phyloP scores from a whole-genome alignment of 2,888 invertebrate species.

The Trachelus iudaicus region DNA sequence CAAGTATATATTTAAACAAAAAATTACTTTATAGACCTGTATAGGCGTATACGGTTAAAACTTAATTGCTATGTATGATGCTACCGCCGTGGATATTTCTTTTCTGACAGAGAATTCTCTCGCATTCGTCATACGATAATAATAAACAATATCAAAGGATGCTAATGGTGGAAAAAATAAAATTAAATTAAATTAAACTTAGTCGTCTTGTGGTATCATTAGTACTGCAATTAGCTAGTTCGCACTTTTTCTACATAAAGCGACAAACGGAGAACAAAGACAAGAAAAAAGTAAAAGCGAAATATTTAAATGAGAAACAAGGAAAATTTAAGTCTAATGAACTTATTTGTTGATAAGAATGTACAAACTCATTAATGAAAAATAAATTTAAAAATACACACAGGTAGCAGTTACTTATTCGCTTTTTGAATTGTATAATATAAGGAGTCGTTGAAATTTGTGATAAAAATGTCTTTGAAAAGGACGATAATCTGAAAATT shows the following conservation, averaged over 20 bases:
- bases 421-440: too few species aligned
- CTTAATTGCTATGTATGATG: conserved; percentile 25
- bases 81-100: conserved; percentile 27
- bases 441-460: too few species aligned
- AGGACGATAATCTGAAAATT: too few species aligned
- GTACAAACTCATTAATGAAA: conserved; percentile 57
- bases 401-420: too few species aligned
- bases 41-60: conserved; percentile 24
- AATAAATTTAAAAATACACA: conserved; percentile 26
- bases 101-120: conserved; percentile 1
- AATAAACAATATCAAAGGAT: too few species aligned
- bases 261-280: conserved; percentile 28
- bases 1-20: conserved; percentile 40
- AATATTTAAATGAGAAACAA: background rate
- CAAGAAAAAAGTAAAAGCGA: conserved; percentile 32
- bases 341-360: conserved; percentile 50
- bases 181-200: background rate
- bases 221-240: conserved; percentile 28
- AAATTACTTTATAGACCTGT: background rate
- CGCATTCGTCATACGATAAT: background rate
- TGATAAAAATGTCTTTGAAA: too few species aligned
- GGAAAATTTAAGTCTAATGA: conserved; percentile 26
- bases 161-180: too few species aligned
- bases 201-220: conserved; percentile 27
- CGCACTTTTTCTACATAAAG: conserved; percentile 24